Evolutionary conservation across 92 coral and sea anemone genomes (phyloP).

Genomic region (Epizoanthus ramosus): DNA sequence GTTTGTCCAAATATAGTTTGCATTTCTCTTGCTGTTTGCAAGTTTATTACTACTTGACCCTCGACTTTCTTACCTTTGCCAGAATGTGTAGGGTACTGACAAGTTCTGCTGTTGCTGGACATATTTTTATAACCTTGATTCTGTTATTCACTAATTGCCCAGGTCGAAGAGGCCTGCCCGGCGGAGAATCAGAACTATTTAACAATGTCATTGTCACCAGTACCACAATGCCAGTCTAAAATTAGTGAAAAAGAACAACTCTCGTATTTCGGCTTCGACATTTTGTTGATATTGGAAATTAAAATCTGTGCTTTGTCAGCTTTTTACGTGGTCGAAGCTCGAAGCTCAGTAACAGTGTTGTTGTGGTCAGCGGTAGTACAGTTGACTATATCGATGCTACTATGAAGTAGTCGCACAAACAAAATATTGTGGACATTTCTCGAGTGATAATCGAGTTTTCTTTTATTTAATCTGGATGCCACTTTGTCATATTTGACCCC

Average conservation of each 20-base stretch:
- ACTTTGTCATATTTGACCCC: no score
- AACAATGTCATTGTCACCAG: not conserved
- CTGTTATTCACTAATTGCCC: not conserved
- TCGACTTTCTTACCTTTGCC: not conserved
- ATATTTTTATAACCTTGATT: no score
- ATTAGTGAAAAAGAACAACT: slow-evolving; percentile 19
- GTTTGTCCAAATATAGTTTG: no score
- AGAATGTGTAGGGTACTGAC: not conserved
- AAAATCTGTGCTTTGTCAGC: slow-evolving; percentile 21
- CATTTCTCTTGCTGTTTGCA: no score
- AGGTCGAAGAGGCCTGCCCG: not conserved
- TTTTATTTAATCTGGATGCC: no score
- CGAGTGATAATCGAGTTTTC: no score
- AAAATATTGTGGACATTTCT: no score
- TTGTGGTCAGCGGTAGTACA: not conserved
- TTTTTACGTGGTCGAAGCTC: slow-evolving; percentile 1
- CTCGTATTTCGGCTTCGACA: slow-evolving; percentile 25
- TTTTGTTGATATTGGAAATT: slow-evolving; percentile 4
- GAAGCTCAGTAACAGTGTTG: slow-evolving; percentile 18
- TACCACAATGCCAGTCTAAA: slow-evolving; percentile 17
- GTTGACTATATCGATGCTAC: slow-evolving; percentile 23
- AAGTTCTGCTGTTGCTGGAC: no score
- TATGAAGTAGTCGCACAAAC: no score
- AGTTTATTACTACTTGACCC: not conserved
- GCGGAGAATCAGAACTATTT: no score